Evolutionary conservation across 2,113 vertebrate species (phyloP), one percentile per base, ranked within the genome.

Genomic region (Phalacrocorax pelagicus): DNA sequence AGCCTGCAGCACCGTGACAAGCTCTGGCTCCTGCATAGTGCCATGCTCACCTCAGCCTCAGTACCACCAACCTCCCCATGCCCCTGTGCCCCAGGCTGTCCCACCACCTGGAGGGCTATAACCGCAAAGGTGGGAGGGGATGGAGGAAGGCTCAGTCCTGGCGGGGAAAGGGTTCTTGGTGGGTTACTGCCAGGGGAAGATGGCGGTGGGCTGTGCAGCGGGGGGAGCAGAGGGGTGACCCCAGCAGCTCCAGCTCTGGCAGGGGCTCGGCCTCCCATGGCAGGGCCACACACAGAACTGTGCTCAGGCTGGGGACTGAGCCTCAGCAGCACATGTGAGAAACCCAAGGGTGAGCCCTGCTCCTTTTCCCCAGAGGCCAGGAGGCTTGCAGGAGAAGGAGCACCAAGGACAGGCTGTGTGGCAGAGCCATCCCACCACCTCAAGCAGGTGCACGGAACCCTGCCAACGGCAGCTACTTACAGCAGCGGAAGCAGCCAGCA

Each of bases 391-490:
- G 58, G 69, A 62, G 52, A 52, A 58, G 78, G 62, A 77, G 66
- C 52, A 57, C 1, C n/a, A 19, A 67, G 92, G 70, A 71, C 84
- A 38, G 61, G 36, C 77, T 74, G 20, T 30, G 79, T 14, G 30
- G 75, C 47, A 95, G 58, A 46, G 20, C 44, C 30, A 51, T 19
- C 15, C 65, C 32, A 42, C 20, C 59, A 65, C 36, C 69, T 36
- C 46, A 5, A 5, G 77, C 9, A 5, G 69, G 40, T 12, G 1
- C 65, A 19, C 58, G 69, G 74, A n/a, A 81, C 81, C 58, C 51
- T 8, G 59, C 42, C 66, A 38, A 58, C 2, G 3, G 96, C 81
- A 89, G 67, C 71, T 96, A 96, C 95, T 97, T 94, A 96, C 85
- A 95, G 81, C 80, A 86, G 93, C 1, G 34, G 90, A 87, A 66